phyloP scores from a whole-genome alignment of 64 coral and sea anemone genomes.

The Porites lutea region DNA sequence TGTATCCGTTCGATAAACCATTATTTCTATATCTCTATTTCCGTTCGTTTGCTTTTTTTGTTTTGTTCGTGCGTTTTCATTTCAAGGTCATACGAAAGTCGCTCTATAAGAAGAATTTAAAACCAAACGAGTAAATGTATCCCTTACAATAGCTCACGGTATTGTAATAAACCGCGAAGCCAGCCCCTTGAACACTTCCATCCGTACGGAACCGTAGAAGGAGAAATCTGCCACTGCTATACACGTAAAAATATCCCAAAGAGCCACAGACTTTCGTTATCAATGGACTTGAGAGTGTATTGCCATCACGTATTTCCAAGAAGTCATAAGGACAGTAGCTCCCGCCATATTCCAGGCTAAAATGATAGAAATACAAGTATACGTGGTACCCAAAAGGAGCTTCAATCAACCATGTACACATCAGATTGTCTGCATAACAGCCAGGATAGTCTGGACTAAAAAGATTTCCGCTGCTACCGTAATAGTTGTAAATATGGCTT shows the following conservation, averaged over 20 bases:
- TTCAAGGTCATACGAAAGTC: too few species aligned
- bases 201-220: neutral
- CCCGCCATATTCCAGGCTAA: neutral
- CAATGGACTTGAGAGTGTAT: neutral
- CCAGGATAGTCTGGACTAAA: neutral
- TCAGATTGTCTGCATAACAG: neutral
- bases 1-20: too few species aligned
- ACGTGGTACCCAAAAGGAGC: neutral
- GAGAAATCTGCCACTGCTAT: slow-evolving; percentile 6
- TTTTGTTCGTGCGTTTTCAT: too few species aligned
- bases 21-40: too few species aligned
- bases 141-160: too few species aligned
- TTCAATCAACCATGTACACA: neutral
- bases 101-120: too few species aligned
- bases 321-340: neutral
- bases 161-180: too few species aligned
- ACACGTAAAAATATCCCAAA: neutral
- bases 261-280: neutral
- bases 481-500: neutral
- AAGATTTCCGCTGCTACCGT: neutral
- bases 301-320: neutral
- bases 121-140: too few species aligned
- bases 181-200: neutral
- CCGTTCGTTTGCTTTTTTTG: too few species aligned
- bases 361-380: neutral